Evolutionary conservation across 2,888 invertebrate genomes (phyloP).

Genomic region (Acutogordius australiensis): DNA sequence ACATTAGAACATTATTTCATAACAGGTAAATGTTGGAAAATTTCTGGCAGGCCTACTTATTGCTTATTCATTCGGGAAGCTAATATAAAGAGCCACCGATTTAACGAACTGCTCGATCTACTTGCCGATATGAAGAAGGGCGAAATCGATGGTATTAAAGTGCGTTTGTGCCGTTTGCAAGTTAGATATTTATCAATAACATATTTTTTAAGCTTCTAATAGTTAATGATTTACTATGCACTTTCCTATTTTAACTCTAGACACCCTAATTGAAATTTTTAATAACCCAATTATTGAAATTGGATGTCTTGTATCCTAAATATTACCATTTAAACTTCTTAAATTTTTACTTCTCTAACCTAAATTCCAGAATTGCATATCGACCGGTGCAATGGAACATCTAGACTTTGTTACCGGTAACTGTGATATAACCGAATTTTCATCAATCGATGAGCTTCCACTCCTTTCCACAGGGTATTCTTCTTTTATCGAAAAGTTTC

Average conservation of each 20-base stretch:
- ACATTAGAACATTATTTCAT: no score
- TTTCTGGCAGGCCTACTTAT: constrained; percentile 82
- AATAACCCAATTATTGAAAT: no score
- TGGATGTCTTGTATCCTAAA: no score
- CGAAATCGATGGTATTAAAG: constrained; percentile 74
- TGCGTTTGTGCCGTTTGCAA: constrained; percentile 47
- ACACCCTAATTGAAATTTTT: no score
- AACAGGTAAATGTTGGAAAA: constrained; percentile 80
- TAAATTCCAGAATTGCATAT: constrained; percentile 61
- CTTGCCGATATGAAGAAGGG: constrained; percentile 88
- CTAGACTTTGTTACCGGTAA: constrained; percentile 57
- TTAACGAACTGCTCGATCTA: constrained; percentile 74
- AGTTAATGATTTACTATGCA: no score
- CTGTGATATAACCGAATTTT: constrained; percentile 42
- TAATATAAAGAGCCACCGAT: constrained; percentile 49
- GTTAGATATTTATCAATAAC: no score
- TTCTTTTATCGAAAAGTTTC: not conserved
- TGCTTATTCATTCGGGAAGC: constrained; percentile 75
- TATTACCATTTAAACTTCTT: no score
- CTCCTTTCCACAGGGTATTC: constrained; percentile 51
- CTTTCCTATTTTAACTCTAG: no score
- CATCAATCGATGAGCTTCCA: constrained; percentile 55
- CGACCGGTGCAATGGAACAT: constrained; percentile 95
- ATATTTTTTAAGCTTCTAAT: no score
- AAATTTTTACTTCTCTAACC: constrained; percentile 29